These are phyloP conservation scores for Megaceryle alcyon DNA, from an alignment of 2,797 vertebrate species.

Conservation along the genomic window DNA sequence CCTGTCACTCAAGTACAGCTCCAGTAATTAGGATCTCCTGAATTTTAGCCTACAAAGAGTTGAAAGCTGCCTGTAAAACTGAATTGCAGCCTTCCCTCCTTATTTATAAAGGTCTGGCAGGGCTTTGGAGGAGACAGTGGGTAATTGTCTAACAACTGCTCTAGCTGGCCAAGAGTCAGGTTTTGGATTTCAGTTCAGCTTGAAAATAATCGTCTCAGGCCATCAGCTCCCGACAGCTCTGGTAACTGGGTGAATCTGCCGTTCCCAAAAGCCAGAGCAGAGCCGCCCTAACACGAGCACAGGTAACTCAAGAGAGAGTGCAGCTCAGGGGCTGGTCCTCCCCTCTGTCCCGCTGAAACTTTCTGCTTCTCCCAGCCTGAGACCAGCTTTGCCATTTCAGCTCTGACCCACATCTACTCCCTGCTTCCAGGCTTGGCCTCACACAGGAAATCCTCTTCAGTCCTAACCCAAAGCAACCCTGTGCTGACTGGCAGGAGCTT, in stretches of 20 bases:
- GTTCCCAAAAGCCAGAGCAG: not conserved
- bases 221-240: conserved; percentile 22
- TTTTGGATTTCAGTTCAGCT: conserved; percentile 51
- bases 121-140: conserved; percentile 30
- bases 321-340: not conserved
- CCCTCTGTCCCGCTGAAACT: not conserved
- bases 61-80: conserved; percentile 30
- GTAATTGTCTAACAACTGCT: conserved; percentile 35
- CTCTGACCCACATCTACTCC: not conserved
- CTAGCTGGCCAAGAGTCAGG: not conserved
- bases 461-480: not conserved
- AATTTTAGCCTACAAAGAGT: not conserved
- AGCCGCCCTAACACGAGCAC: not conserved
- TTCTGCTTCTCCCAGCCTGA: not conserved
- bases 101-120: not conserved
- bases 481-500: not conserved
- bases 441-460: not conserved
- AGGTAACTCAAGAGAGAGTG: not conserved
- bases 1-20: not conserved
- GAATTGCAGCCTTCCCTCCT: not conserved
- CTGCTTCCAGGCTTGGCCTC: not conserved
- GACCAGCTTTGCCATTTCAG: not conserved
- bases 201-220: conserved; percentile 50
- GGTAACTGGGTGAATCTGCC: not conserved
- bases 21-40: not conserved